phyloP scores from a whole-genome alignment of 2,113 vertebrate genomes.

The Erythrolamprus reginae region DNA sequence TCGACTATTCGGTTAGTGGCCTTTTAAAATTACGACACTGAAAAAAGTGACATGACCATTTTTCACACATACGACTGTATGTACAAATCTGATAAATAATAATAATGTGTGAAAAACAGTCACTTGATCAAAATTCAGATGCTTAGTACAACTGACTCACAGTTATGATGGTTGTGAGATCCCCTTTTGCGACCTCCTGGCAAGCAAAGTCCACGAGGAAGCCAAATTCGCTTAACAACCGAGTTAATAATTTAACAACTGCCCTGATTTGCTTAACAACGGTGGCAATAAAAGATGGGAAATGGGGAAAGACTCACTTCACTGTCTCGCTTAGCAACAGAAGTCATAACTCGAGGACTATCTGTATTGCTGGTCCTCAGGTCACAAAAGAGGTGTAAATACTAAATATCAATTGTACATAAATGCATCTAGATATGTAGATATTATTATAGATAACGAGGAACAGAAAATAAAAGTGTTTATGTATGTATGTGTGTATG shows the following conservation, averaged over 20 bases:
- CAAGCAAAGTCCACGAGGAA: not conserved
- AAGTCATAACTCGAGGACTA: not conserved
- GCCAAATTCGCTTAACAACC: not conserved
- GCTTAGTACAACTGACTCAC: not conserved
- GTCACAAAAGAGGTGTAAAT: too few species aligned
- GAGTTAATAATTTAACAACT: not conserved
- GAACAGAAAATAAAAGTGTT: too few species aligned
- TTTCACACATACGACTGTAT: not conserved
- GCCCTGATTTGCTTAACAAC: not conserved
- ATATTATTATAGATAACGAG: too few species aligned
- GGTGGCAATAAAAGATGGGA: not conserved
- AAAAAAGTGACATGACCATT: not conserved
- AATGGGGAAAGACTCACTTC: not conserved
- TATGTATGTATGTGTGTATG: too few species aligned
- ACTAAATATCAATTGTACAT: too few species aligned
- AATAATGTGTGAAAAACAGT: too few species aligned
- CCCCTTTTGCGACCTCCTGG: not conserved
- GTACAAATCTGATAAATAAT: too few species aligned
- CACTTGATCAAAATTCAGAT: not conserved
- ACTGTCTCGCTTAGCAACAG: not conserved
- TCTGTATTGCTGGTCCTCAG: not conserved
- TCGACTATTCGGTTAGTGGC: not conserved
- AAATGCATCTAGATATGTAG: too few species aligned
- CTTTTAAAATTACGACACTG: not conserved
- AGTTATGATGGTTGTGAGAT: fast-evolving